Percentiles rank a stretch among this genome's conserved stretches.
These are phyloP conservation scores for Aselliscus stoliczkanus DNA, from an alignment of 2,797 vertebrate species.

Conservation along the genomic window DNA sequence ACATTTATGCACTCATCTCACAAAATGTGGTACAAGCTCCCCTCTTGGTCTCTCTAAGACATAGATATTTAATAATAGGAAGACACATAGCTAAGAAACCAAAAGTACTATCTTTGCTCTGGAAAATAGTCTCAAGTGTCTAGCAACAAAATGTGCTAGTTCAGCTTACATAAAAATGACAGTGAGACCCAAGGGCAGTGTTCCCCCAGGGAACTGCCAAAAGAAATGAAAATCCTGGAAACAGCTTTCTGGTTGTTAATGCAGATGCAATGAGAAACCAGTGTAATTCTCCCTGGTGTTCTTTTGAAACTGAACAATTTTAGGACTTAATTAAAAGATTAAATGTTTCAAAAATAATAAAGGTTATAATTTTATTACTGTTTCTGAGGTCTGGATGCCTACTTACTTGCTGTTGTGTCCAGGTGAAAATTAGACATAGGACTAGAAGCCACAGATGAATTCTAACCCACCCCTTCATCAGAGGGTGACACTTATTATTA, in stretches of 20 bases:
- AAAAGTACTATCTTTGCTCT: neutral
- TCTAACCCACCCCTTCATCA: neutral
- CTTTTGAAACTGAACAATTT: conserved; percentile 15
- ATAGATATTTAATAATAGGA: neutral
- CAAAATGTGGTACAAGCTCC: neutral
- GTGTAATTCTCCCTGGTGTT: neutral
- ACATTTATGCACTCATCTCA: neutral
- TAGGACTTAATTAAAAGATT: neutral
- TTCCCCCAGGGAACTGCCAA: neutral
- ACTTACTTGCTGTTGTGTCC: neutral
- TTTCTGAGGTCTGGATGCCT: neutral
- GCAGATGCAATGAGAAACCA: neutral
- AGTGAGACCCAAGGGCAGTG: neutral
- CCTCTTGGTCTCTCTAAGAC: neutral
- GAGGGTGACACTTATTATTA: neutral
- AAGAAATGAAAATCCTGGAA: neutral
- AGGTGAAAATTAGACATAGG: conserved; percentile 2
- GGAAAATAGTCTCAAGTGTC: neutral
- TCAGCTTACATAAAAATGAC: neutral
- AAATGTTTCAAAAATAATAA: conserved; percentile 45
- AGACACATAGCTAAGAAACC: neutral
- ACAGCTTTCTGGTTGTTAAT: neutral
- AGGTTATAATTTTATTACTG: neutral
- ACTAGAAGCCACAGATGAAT: neutral
- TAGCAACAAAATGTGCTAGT: neutral